A percentile compares a stretch with the other conserved stretches of the same genome.
Conservation (phyloP, 1,140 invertebrate species). For the Atta colombica region DNA sequence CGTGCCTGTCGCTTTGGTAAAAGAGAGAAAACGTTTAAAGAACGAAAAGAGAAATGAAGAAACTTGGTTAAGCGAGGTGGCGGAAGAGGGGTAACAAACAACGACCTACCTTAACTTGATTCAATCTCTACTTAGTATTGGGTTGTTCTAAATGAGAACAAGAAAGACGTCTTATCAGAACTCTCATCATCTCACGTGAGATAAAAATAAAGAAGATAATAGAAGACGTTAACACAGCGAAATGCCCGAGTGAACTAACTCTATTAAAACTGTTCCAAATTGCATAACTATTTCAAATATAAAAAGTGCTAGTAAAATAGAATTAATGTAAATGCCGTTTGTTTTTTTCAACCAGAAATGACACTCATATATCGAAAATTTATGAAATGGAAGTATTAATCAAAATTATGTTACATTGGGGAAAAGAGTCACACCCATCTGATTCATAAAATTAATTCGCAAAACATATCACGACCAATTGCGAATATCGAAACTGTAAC, state of each 20-base stretch:
- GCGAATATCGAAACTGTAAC: background rate
- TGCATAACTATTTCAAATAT: background rate
- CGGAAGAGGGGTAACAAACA: constrained; percentile 64
- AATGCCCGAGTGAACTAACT: background rate
- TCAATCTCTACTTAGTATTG: constrained; percentile 70
- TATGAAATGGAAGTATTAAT: background rate
- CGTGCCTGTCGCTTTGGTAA: constrained; percentile 33
- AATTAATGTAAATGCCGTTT: background rate
- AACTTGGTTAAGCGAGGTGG: constrained; percentile 65
- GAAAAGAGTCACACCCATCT: background rate
- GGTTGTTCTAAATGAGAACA: constrained; percentile 69
- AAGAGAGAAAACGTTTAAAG: constrained; percentile 19
- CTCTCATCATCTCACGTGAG: background rate
- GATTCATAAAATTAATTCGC: constrained; percentile 6
- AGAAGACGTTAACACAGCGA: background rate
- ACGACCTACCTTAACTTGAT: constrained; percentile 76
- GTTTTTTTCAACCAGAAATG: background rate
- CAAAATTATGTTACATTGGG: background rate
- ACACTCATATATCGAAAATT: background rate
- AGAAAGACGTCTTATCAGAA: constrained; percentile 19
- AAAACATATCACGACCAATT: background rate
- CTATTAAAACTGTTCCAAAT: background rate
- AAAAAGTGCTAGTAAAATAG: background rate
- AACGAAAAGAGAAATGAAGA: constrained; percentile 32
- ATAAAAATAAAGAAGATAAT: background rate